Conservation (phyloP, 2,888 invertebrate genomes). For the Schizaphis graminum region DNA sequence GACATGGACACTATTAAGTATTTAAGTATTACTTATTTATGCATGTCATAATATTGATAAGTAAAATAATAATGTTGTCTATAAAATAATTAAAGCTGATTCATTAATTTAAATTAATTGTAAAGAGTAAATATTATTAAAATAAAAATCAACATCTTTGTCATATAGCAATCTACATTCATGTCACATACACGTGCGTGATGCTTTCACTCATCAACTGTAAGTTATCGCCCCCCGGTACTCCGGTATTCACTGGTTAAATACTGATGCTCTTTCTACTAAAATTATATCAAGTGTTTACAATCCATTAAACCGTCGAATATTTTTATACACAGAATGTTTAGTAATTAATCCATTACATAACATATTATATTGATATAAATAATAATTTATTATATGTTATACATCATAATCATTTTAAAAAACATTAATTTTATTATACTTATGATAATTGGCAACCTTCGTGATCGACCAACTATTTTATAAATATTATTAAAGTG, state of each 20-base stretch:
- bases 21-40: background rate
- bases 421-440: background rate
- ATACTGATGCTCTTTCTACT: background rate
- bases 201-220: slow-evolving; percentile 37
- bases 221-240: background rate
- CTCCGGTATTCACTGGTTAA: background rate
- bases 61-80: background rate
- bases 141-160: slow-evolving; percentile 37
- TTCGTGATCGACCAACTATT: background rate
- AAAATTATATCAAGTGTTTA: background rate
- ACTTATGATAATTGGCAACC: background rate
- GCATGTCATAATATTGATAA: background rate
- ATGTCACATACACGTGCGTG: background rate
- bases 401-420: background rate
- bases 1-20: background rate
- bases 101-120: background rate
- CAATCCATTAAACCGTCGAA: background rate
- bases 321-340: background rate
- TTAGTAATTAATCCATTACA: background rate
- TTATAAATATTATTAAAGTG: background rate
- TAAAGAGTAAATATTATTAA: background rate
- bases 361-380: no score
- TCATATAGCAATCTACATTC: slow-evolving; percentile 1
- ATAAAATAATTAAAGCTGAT: background rate
- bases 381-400: no score